Percentiles rank a stretch among this genome's conserved stretches.
These are phyloP conservation scores for Centropus unirufus DNA, from an alignment of 2,113 vertebrate genomes.

Conservation along the genomic window DNA sequence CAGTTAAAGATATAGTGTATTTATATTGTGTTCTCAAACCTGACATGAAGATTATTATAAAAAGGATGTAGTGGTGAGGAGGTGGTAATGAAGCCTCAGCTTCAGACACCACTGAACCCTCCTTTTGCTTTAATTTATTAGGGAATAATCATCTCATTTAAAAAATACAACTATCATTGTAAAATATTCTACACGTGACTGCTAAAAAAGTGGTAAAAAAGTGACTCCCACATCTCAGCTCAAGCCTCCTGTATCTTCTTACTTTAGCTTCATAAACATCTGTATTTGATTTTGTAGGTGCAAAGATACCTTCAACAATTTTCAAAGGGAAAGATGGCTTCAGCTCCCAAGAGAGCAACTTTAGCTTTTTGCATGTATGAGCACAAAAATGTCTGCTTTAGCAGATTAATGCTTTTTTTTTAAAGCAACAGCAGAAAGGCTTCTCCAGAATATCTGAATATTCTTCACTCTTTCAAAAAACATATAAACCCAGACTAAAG, in stretches of 20 bases:
- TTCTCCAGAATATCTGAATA: not conserved
- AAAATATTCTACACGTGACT: not conserved
- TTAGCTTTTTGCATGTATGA: not conserved
- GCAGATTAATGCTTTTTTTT: not conserved
- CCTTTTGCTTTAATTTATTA: not conserved
- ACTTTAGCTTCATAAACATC: not conserved
- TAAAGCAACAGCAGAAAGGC: not conserved
- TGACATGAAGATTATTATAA: not conserved
- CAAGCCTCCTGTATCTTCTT: not conserved
- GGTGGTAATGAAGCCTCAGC: not conserved
- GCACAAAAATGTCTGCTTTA: not conserved
- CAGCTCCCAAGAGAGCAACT: not conserved
- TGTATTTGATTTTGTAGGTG: not conserved
- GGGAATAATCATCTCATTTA: not conserved
- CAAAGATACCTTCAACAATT: not conserved
- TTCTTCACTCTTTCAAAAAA: not conserved
- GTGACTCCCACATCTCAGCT: not conserved
- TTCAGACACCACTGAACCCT: not conserved
- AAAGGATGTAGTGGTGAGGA: not conserved
- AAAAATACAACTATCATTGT: not conserved
- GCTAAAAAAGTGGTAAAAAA: fast-evolving
- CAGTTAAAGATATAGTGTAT: not conserved
- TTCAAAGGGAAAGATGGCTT: not conserved
- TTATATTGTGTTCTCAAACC: not conserved
- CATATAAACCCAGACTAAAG: not conserved